Conservation (phyloP, 2,113 vertebrate species). For the Dissostichus mawsoni region DNA sequence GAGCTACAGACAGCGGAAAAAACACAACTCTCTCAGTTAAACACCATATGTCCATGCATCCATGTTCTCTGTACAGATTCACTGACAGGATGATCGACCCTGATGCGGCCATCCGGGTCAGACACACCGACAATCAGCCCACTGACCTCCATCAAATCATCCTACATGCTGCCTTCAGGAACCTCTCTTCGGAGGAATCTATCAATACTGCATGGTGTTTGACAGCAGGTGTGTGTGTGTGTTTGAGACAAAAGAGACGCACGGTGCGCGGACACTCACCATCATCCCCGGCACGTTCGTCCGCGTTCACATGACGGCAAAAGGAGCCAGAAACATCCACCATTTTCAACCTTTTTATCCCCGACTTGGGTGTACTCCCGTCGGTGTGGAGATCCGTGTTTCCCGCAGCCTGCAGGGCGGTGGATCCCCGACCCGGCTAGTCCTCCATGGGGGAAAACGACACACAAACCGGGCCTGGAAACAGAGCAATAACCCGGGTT, state of each 20-base stretch:
- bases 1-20: neutral
- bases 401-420: slow-evolving; percentile 38
- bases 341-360: slow-evolving; percentile 15
- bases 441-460: slow-evolving; percentile 21
- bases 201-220: neutral
- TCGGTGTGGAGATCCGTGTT: slow-evolving; percentile 11
- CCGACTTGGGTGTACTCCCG: neutral
- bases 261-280: slow-evolving; percentile 65
- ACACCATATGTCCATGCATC: slow-evolving; percentile 1
- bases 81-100: slow-evolving; percentile 25
- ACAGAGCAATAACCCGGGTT: neutral
- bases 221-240: slow-evolving; percentile 36
- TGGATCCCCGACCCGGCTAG: slow-evolving; percentile 6
- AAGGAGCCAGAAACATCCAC: slow-evolving; percentile 9
- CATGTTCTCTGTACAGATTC: neutral
- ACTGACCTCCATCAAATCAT: slow-evolving; percentile 27
- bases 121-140: slow-evolving; percentile 12
- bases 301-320: slow-evolving; percentile 40
- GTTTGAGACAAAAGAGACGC: slow-evolving; percentile 47
- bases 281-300: slow-evolving; percentile 47
- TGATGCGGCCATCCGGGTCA: slow-evolving; percentile 43
- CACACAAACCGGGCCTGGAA: neutral
- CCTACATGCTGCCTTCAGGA: neutral
- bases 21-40: neutral
- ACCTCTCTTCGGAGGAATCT: neutral